These are phyloP conservation scores for Leuciscus waleckii DNA, from an alignment of 2,797 vertebrate genomes.

Conservation along the genomic window DNA sequence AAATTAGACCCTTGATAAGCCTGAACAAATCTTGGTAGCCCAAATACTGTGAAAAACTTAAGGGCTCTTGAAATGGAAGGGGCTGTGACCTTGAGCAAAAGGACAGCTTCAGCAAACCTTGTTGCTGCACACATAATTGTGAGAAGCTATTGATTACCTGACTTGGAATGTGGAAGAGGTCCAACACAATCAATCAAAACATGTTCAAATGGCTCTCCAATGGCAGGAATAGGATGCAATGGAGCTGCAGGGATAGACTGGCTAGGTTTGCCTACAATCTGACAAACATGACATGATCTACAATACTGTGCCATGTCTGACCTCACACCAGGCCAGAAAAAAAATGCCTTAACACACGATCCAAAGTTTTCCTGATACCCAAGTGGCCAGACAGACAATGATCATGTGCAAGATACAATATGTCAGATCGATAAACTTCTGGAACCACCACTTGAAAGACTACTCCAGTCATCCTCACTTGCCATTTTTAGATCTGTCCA, in stretches of 20 bases:
- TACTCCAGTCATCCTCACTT: too few species aligned
- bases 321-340: too few species aligned
- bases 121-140: conserved; percentile 24
- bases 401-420: too few species aligned
- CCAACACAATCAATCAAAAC: conserved; percentile 33
- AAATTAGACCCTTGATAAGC: conserved; percentile 34
- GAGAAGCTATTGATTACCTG: conserved; percentile 25
- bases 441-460: too few species aligned
- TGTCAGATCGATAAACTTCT: too few species aligned
- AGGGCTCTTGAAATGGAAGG: background rate
- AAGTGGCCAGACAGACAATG: too few species aligned
- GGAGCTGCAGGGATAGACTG: background rate
- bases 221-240: background rate
- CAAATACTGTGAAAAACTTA: conserved; percentile 15
- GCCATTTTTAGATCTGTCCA: too few species aligned
- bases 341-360: too few species aligned
- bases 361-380: too few species aligned
- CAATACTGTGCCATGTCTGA: too few species aligned
- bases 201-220: conserved; percentile 12
- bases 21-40: background rate
- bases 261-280: conserved; percentile 9
- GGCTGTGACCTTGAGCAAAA: background rate
- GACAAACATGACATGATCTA: background rate
- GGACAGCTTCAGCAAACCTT: conserved; percentile 15
- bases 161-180: background rate